Evolutionary conservation across 2,797 vertebrate genomes (phyloP).

Genomic region (Crenichthys baileyi): DNA sequence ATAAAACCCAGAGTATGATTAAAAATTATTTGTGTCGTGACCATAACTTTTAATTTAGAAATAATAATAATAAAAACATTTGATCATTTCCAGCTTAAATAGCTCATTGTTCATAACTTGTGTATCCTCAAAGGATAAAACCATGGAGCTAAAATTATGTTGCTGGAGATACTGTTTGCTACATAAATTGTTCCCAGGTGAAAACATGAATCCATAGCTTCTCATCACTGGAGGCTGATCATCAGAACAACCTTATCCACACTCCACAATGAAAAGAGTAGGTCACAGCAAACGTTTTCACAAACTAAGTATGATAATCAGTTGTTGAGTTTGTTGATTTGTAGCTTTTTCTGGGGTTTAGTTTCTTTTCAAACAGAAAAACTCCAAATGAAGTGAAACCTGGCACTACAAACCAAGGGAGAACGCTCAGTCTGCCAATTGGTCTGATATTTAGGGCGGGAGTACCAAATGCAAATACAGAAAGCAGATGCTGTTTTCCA

Average conservation of each 20-base stretch:
- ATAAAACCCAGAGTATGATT: slow-evolving; percentile 37
- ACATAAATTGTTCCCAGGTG: slow-evolving; percentile 43
- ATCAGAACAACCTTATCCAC: slow-evolving; percentile 13
- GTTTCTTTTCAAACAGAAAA: too few relatives aligned
- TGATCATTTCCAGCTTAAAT: slow-evolving; percentile 20
- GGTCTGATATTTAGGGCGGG: too few relatives aligned
- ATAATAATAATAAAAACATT: neutral
- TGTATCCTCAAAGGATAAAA: slow-evolving; percentile 32
- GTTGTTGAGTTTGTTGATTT: neutral
- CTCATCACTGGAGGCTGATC: slow-evolving; percentile 25
- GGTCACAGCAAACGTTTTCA: neutral
- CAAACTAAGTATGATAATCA: neutral
- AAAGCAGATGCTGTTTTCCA: too few relatives aligned
- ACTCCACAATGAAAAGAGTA: slow-evolving; percentile 16
- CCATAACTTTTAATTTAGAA: slow-evolving; percentile 15
- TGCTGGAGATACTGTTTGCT: slow-evolving; percentile 38
- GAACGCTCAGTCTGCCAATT: too few relatives aligned
- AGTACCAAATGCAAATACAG: too few relatives aligned
- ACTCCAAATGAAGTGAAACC: too few relatives aligned
- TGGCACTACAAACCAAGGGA: too few relatives aligned
- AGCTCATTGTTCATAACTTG: slow-evolving; percentile 44
- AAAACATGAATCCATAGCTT: slow-evolving; percentile 16
- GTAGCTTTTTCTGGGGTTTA: neutral
- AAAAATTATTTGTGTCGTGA: slow-evolving; percentile 15
- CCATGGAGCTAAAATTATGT: slow-evolving; percentile 19